phyloP scores from a whole-genome alignment of 2,888 invertebrate genomes.

The Agrenia bidenticulata region DNA sequence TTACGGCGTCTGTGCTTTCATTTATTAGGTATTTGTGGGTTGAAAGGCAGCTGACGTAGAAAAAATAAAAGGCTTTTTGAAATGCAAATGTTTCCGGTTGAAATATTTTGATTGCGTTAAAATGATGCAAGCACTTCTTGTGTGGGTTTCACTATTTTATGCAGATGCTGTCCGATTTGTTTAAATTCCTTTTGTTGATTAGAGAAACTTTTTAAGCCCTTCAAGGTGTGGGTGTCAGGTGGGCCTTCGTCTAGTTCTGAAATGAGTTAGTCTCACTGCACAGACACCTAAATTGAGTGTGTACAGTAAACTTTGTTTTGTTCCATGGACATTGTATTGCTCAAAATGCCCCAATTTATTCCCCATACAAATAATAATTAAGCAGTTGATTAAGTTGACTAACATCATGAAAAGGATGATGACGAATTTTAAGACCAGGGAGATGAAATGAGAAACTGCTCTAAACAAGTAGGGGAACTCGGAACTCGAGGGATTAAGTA shows the following conservation, averaged over 20 bases:
- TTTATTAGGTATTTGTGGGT: too few relatives aligned
- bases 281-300: too few relatives aligned
- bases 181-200: background rate
- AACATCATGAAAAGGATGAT: too few relatives aligned
- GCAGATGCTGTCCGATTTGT: conserved; percentile 12
- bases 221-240: background rate
- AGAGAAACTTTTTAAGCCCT: background rate
- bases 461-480: background rate
- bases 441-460: background rate
- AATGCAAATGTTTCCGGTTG: conserved; percentile 24
- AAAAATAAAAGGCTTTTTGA: background rate
- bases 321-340: too few relatives aligned
- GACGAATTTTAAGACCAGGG: too few relatives aligned
- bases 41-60: background rate
- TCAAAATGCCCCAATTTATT: too few relatives aligned
- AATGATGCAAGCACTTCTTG: conserved; percentile 23
- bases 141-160: conserved; percentile 8
- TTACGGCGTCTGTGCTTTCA: too few relatives aligned
- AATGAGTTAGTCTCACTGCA: too few relatives aligned
- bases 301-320: too few relatives aligned
- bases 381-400: too few relatives aligned
- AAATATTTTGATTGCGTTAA: conserved; percentile 19
- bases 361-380: too few relatives aligned
- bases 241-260: too few relatives aligned
- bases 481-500: background rate